A percentile compares a stretch with the other conserved stretches of the same genome.
Conservation (phyloP, 2,113 vertebrate genomes). For the Campylomormyrus numenius region DNA sequence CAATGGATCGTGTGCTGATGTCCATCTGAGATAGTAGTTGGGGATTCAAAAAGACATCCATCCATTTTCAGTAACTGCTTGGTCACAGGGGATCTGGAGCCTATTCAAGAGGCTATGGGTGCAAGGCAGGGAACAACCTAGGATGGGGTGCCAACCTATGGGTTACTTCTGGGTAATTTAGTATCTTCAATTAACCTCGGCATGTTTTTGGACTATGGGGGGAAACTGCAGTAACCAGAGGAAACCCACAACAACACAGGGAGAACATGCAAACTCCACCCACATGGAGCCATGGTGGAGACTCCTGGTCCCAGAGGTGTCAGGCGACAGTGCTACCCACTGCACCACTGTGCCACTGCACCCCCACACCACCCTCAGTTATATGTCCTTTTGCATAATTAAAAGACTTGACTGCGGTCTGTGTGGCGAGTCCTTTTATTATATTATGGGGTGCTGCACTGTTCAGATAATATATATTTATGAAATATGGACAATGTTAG, state of each 20-base stretch:
- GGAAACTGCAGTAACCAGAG: background rate
- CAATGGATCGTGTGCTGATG: too few relatives aligned
- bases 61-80: too few relatives aligned
- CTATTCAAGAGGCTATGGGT: too few relatives aligned
- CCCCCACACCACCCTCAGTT: background rate
- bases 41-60: too few relatives aligned
- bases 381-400: background rate
- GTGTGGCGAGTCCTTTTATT: background rate
- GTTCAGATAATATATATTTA: background rate
- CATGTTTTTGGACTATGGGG: background rate
- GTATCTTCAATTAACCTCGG: background rate
- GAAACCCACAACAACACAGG: background rate
- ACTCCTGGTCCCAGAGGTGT: background rate
- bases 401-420: background rate
- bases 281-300: background rate
- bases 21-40: too few relatives aligned
- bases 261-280: background rate
- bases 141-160: background rate
- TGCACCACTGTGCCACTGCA: background rate
- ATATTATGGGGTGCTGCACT: background rate
- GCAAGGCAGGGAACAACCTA: background rate
- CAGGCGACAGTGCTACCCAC: background rate
- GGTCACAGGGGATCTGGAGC: too few relatives aligned
- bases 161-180: background rate
- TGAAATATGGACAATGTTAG: background rate